Base-by-base conservation (phyloP, 2,113 vertebrate species). In the Cygnus buccinator region DNA sequence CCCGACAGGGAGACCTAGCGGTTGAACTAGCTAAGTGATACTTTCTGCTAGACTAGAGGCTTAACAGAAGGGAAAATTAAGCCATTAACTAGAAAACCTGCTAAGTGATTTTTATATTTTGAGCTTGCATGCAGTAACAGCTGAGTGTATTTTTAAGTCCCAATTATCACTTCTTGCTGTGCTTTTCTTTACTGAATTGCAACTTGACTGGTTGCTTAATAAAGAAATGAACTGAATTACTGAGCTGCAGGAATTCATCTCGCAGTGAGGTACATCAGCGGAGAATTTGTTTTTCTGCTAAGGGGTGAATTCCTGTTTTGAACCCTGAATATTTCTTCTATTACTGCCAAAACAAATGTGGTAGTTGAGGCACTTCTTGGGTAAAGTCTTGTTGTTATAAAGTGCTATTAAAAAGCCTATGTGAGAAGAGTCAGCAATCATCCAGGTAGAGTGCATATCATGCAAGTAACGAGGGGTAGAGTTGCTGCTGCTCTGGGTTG, bases 21-120 rank as follows among this genome's bases (percentile, higher is more conserved):
- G 11, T 39, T 90, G 61, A 74, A 46, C 58, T 43, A 19, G 37
- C 58, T 73, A 74, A 55, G 46, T 66, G 78, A 74, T 87, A 39
- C 18, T 65, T 77, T 85, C 35, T 83, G 37, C 62, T 62, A 54
- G 72, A 66, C 8, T 63, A 54, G 62, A 88, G 39, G 52, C 37
- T 93, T 93, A 82, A 35, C 57, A 63, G 62, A 85, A 91, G 62
- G 68, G 67, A 87, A 91, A 93, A 90, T 44, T 5, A 81, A 58
- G 25, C 46, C 35, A 65, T 35, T 79, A 50, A 35, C 33, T 87
- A 54, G 54, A 76, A 89, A 72, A 68, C 43, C 35, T 87, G 29
- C 13, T 52, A 84, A 81, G 41, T 41, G 10, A 58, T 62, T 87
- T 68, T n/a, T 68, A 3, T 70, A 28, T 87, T 72, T 84, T 74